phyloP scores from a whole-genome alignment of 2,888 invertebrate species.

The Smittia aterrima region DNA sequence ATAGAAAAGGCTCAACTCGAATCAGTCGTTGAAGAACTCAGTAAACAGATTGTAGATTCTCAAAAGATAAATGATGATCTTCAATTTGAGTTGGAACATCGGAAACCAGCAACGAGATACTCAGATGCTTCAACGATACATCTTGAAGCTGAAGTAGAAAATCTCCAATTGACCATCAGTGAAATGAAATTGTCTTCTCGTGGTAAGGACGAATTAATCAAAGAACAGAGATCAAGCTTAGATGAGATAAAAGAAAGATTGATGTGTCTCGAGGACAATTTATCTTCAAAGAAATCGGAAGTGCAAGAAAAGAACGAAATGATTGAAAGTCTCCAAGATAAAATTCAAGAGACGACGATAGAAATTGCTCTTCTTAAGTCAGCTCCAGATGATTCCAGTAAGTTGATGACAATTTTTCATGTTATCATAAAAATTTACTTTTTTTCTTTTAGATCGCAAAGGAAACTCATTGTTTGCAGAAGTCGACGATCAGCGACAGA shows the following conservation, averaged over 20 bases:
- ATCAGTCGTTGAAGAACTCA: neutral
- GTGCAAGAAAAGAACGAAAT: constrained; percentile 50
- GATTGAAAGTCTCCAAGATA: constrained; percentile 51
- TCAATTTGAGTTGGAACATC: constrained; percentile 9
- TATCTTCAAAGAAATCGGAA: constrained; percentile 50
- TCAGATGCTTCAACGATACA: neutral
- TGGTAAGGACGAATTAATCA: neutral
- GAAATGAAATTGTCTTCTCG: neutral
- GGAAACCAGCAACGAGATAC: neutral
- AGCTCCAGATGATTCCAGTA: constrained; percentile 49
- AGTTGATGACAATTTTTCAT: neutral
- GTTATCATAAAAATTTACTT: neutral
- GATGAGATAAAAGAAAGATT: constrained; percentile 51
- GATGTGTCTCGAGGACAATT: constrained; percentile 50
- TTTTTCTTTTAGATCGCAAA: constrained; percentile 56
- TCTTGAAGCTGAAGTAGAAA: constrained; percentile 9
- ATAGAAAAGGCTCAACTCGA: constrained; percentile 5
- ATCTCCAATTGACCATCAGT: neutral
- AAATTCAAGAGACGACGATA: constrained; percentile 50
- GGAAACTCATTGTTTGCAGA: constrained; percentile 66
- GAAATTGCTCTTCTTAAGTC: constrained; percentile 48
- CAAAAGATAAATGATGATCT: constrained; percentile 35
- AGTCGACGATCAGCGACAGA: constrained; percentile 64
- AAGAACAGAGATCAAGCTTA: constrained; percentile 45
- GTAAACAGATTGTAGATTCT: neutral